Conservation (phyloP, 1,140 invertebrate species). For the Dryas iulia region DNA sequence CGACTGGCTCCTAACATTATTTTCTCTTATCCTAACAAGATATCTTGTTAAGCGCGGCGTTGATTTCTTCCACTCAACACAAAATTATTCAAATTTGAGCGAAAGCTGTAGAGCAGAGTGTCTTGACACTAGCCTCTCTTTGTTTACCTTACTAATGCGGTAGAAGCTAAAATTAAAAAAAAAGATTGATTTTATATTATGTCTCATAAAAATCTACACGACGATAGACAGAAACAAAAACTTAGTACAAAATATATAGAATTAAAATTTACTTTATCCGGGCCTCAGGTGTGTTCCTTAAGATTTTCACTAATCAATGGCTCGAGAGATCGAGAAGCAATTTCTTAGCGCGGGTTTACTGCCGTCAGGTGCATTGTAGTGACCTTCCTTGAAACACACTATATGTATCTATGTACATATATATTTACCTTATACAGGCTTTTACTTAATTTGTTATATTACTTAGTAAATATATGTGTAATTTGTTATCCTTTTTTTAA, state of each 20-base stretch:
- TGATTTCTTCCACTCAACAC: too few relatives aligned
- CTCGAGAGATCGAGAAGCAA: conserved; percentile 45
- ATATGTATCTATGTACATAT: neutral
- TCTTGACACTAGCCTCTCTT: too few relatives aligned
- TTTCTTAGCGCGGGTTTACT: conserved; percentile 53
- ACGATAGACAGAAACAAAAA: neutral
- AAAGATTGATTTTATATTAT: too few relatives aligned
- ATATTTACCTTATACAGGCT: neutral
- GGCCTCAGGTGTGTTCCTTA: conserved; percentile 44
- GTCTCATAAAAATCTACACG: too few relatives aligned
- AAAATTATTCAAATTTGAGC: too few relatives aligned
- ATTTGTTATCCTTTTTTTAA: neutral
- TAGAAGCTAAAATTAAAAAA: too few relatives aligned
- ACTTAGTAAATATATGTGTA: neutral
- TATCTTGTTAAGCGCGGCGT: too few relatives aligned
- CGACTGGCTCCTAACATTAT: too few relatives aligned
- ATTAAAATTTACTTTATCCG: neutral
- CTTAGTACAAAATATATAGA: neutral
- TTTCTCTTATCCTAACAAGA: too few relatives aligned
- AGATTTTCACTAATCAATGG: conserved; percentile 62
- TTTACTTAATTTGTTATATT: neutral
- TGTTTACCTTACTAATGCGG: too few relatives aligned
- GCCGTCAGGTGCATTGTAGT: conserved; percentile 33
- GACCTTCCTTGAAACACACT: neutral
- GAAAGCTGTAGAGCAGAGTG: too few relatives aligned